phyloP scores from a whole-genome alignment of 2,797 vertebrate genomes.

The Sphaeramia orbicularis region DNA sequence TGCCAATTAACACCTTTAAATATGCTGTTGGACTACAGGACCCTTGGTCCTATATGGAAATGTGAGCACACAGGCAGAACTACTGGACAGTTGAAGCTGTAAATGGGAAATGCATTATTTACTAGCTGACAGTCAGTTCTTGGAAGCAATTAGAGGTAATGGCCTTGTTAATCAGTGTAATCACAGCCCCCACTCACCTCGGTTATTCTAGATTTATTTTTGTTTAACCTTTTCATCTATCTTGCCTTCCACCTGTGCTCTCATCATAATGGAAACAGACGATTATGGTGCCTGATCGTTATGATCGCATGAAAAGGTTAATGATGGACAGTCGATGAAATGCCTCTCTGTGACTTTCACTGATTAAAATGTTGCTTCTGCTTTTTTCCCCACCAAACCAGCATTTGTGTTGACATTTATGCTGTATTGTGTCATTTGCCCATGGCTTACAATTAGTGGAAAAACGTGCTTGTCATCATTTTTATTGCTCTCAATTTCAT shows the following conservation, averaged over 20 bases:
- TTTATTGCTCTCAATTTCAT: not conserved
- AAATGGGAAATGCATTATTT: conserved; percentile 27
- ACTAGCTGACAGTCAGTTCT: conserved; percentile 50
- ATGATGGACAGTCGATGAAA: conserved; percentile 27
- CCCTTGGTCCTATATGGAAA: not conserved
- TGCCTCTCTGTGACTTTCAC: no score
- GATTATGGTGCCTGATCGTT: conserved; percentile 63
- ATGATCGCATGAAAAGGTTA: conserved; percentile 68
- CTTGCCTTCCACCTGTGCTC: conserved; percentile 52
- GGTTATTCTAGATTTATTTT: conserved; percentile 76
- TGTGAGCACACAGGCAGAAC: not conserved
- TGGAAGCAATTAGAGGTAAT: conserved; percentile 80
- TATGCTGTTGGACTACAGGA: no score
- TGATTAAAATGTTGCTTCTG: not conserved
- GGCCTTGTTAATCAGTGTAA: conserved; percentile 80
- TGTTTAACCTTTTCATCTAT: conserved; percentile 72
- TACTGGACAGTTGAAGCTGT: conserved; percentile 14
- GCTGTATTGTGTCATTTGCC: no score
- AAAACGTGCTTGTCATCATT: no score
- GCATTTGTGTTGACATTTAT: not conserved
- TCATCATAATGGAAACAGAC: conserved; percentile 55
- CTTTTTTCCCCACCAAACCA: no score
- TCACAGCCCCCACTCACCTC: conserved; percentile 63
- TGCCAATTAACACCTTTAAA: no score
- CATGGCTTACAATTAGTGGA: no score